Conservation (phyloP, 2,113 vertebrate species). For the Pionites leucogaster region DNA sequence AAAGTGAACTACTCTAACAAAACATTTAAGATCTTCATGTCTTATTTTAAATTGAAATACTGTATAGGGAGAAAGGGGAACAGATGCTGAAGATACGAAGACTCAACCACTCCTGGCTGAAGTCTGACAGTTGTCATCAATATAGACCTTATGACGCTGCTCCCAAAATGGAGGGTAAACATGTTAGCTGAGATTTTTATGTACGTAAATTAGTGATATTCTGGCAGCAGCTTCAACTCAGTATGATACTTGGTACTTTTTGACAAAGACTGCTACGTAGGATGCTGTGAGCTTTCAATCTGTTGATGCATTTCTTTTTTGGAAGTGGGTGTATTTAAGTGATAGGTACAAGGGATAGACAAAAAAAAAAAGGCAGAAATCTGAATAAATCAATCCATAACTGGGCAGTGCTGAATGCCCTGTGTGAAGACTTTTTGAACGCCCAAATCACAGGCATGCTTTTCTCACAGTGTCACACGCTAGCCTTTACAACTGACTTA, state of each 20-base stretch:
- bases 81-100: neutral
- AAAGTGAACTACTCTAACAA: neutral
- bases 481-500: neutral
- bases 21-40: neutral
- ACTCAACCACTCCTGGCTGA: neutral
- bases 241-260: neutral
- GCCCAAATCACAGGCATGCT: neutral
- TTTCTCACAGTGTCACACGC: neutral
- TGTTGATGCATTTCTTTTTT: neutral
- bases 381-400: neutral
- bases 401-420: neutral
- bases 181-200: neutral
- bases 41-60: neutral
- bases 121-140: neutral
- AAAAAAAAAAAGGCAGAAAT: neutral
- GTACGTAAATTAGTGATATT: neutral
- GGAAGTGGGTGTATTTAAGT: slow-evolving; percentile 18
- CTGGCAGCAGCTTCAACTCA: neutral
- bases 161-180: neutral
- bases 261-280: neutral
- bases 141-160: neutral
- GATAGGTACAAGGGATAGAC: neutral
- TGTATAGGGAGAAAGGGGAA: neutral
- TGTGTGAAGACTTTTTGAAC: neutral
- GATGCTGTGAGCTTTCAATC: neutral